Evolutionary conservation across 2,113 vertebrate genomes (phyloP), one percentile per base, ranked within the genome.

Genomic region (Crotalus viridis): DNA sequence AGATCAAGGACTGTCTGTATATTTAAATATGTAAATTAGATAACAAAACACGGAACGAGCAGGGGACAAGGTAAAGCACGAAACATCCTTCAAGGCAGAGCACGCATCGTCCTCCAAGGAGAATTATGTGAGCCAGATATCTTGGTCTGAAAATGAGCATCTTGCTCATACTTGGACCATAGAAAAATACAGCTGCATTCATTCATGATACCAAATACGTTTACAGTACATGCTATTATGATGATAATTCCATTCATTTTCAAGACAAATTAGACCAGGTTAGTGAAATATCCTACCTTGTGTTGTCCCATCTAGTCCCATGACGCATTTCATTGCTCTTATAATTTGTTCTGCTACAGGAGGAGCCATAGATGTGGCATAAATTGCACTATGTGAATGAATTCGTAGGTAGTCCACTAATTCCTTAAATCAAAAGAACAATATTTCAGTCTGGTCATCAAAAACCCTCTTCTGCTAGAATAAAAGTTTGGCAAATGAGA

Each of bases 341-440:
- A 98, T 98, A 97, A 99, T 97, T 95, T 99, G 98, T 95, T 98
- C 98, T 7, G 98, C 97, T 55, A 99, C 89, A 0, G 98, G 97
- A 0, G 98, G 98, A 91, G 98, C 98, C 98, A 99, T 99, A 19
- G 98, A 98, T 0, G 98, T 94, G 91, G 98, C 98, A 5, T 99
- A 99, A 22, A 97, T 97, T 39, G 98, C 97, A 19, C 98, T 99
- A 96, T 99, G 99, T 56, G 99, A 99, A 93, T 98, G 97, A 92
- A 94, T 95, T 86, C 98, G 98, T 95, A 99, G 96, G 96, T 98
- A 99, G 96, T 99, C 98, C 97, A 99, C 98, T 92, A 99, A 97
- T 48, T 97, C 98, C 99, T 99, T 88, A 96, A 96, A 95, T 96
- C 96, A 94, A 54, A 92, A 93, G 95, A 97, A 96, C 57, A 96